A percentile compares a stretch with the other conserved stretches of the same genome.
These are phyloP conservation scores for Yponomeuta sedellus DNA, from an alignment of 2,888 invertebrate genomes.

Conservation along the genomic window DNA sequence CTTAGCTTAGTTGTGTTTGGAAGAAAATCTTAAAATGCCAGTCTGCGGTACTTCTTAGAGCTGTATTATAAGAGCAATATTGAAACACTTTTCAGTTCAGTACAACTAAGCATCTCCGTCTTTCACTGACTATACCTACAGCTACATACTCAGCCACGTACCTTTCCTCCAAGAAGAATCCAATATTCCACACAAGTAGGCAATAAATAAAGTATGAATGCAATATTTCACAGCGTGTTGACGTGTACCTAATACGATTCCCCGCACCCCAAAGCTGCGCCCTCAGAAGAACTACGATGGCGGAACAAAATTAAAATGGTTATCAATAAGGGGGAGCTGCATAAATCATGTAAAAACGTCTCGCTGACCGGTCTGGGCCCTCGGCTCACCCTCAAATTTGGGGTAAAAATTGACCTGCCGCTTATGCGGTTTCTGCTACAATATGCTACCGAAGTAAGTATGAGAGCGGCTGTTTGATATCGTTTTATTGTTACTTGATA, in stretches of 20 bases:
- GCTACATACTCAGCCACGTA: too few species aligned
- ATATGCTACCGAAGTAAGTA: background rate
- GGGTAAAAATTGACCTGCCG: slow-evolving; percentile 3
- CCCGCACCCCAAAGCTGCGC: background rate
- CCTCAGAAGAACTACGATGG: background rate
- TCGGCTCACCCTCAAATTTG: slow-evolving; percentile 25
- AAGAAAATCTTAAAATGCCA: too few species aligned
- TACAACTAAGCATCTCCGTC: too few species aligned
- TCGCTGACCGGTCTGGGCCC: slow-evolving; percentile 38
- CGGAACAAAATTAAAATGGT: slow-evolving; percentile 56
- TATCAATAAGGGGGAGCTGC: slow-evolving; percentile 53
- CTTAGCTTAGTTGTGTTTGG: too few species aligned
- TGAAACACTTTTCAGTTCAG: too few species aligned
- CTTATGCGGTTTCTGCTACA: slow-evolving; percentile 4
- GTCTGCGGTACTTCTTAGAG: too few species aligned
- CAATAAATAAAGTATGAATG: slow-evolving; percentile 14
- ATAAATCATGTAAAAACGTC: slow-evolving; percentile 62
- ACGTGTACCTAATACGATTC: slow-evolving; percentile 11
- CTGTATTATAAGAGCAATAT: too few species aligned
- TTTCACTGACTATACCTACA: too few species aligned
- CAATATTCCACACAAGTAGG: slow-evolving; percentile 1
- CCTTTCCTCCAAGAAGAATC: background rate
- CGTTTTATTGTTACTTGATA: too few species aligned
- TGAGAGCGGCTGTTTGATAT: too few species aligned
- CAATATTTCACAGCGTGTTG: slow-evolving; percentile 15